These are phyloP conservation scores for Camponotus vicinus DNA, from an alignment of 1,140 invertebrate genomes.

Conservation along the genomic window DNA sequence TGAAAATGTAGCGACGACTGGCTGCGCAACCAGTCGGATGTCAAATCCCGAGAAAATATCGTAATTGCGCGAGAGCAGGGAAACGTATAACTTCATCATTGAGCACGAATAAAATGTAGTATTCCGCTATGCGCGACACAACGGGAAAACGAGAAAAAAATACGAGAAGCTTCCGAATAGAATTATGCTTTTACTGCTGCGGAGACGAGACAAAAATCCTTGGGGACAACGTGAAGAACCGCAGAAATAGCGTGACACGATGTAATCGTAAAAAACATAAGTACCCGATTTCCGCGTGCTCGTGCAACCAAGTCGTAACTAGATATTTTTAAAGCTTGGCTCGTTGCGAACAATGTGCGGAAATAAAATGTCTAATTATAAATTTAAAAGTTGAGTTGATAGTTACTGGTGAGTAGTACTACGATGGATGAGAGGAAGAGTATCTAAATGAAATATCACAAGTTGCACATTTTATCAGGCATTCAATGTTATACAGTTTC, in stretches of 20 bases:
- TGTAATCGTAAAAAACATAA: conserved; percentile 56
- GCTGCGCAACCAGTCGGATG: conserved; percentile 51
- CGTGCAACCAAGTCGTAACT: conserved; percentile 38
- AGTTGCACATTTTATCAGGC: conserved; percentile 10
- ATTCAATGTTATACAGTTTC: neutral
- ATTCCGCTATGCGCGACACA: conserved; percentile 8
- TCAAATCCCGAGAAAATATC: conserved; percentile 69
- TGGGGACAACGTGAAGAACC: neutral
- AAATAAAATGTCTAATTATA: conserved; percentile 62
- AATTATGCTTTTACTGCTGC: conserved; percentile 59
- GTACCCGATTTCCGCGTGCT: conserved; percentile 50
- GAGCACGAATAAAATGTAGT: conserved; percentile 61
- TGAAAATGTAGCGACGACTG: conserved; percentile 72
- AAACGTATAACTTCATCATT: conserved; percentile 68
- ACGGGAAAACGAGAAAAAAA: conserved; percentile 26
- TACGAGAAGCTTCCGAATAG: conserved; percentile 18
- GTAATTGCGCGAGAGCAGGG: conserved; percentile 67
- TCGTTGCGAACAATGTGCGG: conserved; percentile 21
- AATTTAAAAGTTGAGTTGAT: conserved; percentile 48
- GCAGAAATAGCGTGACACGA: conserved; percentile 48
- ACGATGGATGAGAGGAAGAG: conserved; percentile 1
- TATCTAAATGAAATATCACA: neutral
- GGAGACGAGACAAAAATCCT: conserved; percentile 56
- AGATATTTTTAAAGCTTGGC: conserved; percentile 57
- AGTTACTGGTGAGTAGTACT: conserved; percentile 23